These are phyloP conservation scores for Cynopterus brachyotis DNA, from an alignment of 2,113 vertebrate genomes.

Conservation along the genomic window DNA sequence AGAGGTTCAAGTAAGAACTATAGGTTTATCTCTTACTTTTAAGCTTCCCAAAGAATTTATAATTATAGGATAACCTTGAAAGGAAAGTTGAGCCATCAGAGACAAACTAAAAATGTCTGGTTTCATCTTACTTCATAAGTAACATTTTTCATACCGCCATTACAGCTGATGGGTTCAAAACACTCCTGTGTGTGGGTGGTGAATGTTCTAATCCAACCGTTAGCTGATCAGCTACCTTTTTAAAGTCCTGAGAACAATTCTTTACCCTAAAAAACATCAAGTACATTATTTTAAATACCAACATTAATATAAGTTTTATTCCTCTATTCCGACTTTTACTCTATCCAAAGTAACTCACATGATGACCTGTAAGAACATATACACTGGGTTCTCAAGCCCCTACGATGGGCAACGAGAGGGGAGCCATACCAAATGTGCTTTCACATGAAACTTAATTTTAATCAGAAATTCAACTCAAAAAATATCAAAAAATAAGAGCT, in stretches of 20 bases:
- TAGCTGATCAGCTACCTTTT: slow-evolving; percentile 51
- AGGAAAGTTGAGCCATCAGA: slow-evolving; percentile 38
- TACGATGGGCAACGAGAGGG: not conserved
- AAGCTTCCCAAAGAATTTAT: slow-evolving; percentile 14
- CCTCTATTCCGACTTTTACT: not conserved
- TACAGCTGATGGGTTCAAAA: slow-evolving; percentile 22
- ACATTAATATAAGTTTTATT: not conserved
- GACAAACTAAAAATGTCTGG: slow-evolving; percentile 44
- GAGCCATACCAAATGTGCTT: not conserved
- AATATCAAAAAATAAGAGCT: not conserved
- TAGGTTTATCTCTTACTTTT: not conserved
- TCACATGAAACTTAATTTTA: slow-evolving; percentile 42
- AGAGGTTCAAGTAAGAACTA: not conserved
- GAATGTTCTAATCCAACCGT: slow-evolving; percentile 10
- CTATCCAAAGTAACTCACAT: slow-evolving; percentile 32
- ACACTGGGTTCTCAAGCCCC: not conserved
- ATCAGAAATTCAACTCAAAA: slow-evolving; percentile 9
- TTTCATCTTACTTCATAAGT: slow-evolving; percentile 12
- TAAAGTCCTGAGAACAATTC: slow-evolving; percentile 45
- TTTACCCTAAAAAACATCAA: slow-evolving; percentile 73
- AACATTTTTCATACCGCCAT: slow-evolving; percentile 73
- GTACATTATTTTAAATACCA: slow-evolving; percentile 25
- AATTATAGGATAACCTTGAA: slow-evolving; percentile 12
- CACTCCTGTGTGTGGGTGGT: not conserved
- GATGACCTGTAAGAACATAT: not conserved